Evolutionary conservation across 2,888 invertebrate species (phyloP), one percentile per base, ranked within the genome.

Genomic region (Microplitis deprimator): DNA sequence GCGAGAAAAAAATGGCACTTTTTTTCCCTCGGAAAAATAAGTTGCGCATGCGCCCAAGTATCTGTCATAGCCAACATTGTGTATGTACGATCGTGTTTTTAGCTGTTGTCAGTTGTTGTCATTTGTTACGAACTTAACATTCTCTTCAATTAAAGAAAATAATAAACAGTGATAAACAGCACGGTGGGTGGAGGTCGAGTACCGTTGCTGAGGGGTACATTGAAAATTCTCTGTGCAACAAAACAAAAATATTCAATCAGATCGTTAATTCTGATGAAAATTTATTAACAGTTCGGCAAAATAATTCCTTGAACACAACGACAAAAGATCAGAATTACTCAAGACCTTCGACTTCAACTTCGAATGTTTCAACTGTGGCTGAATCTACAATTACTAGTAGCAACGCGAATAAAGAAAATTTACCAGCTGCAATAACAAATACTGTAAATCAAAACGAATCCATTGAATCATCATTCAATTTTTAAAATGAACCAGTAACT

Each of bases 141-240:
- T 41, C 8, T 41, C 8, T 41, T 41, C 41, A 41, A 41, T 41
- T n/a, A 41, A 41, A 41, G 6, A 41, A 41, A 41, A 41, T 41
- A 41, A 41, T 41, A 41, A 41, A 41, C 41, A 6, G 41, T 41
- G 7, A 41, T 41, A 41, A 81, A 65, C 62, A 76, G 16, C 73
- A 79, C 17, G 80, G 83, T 39, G 80, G 81, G 40, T 83, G 81
- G 79, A 71, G 73, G 65, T 80, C 79, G 10, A 77, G 68, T 60
- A 50, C 41, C 20, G 73, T 80, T 65, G 80, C 78, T 61, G 68
- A 74, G 74, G 77, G 78, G 13, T 80, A 77, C 68, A 71, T 77
- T 41, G 80, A 78, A 60, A 68, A 76, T 59, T 79, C 76, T 13
- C 39, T 78, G 71, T 41, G 65, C 61, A 76, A 69, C 67, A 78